Percentiles rank a stretch among this genome's conserved stretches.
Evolutionary conservation across 2,888 invertebrate species (phyloP).

Genomic region (Xylocampa areola): DNA sequence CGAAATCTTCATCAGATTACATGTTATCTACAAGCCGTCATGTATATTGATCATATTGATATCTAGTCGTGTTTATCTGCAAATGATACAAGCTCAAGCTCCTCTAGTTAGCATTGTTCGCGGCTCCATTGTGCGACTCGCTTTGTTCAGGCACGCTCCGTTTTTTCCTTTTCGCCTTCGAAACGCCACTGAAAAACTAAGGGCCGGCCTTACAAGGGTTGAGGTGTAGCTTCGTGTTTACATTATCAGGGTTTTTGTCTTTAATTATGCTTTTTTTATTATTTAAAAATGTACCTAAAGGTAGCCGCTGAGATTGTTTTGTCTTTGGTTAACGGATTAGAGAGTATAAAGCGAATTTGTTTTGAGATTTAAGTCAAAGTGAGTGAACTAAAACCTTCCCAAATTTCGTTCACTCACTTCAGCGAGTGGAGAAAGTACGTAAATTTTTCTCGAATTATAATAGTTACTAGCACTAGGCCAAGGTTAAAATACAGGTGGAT

Average conservation of each 20-base stretch:
- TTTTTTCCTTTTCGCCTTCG: constrained; percentile 83
- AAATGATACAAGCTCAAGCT: constrained; percentile 81
- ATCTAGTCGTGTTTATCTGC: constrained; percentile 79
- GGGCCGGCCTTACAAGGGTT: constrained; percentile 52
- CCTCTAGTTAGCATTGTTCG: constrained; percentile 87
- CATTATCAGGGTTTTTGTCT: constrained; percentile 48
- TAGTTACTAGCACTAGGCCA: too few species aligned
- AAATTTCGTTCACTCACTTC: too few species aligned
- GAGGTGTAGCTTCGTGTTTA: constrained; percentile 57
- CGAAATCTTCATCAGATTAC: constrained; percentile 15
- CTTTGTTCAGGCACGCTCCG: constrained; percentile 87
- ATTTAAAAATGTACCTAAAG: constrained; percentile 10
- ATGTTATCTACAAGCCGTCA: constrained; percentile 25
- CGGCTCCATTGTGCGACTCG: constrained; percentile 79
- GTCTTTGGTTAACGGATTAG: constrained; percentile 3
- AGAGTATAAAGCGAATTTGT: too few species aligned
- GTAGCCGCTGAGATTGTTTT: constrained; percentile 4
- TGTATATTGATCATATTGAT: constrained; percentile 62
- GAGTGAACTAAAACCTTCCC: too few species aligned
- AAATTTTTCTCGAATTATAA: too few species aligned
- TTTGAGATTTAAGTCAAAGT: too few species aligned
- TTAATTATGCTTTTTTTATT: constrained; percentile 36
- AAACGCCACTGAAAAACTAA: constrained; percentile 73
- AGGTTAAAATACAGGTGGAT: too few species aligned
- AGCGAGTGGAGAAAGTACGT: too few species aligned